These are phyloP conservation scores for Gavialis gangeticus DNA, from an alignment of 2,113 vertebrate species.

Conservation along the genomic window DNA sequence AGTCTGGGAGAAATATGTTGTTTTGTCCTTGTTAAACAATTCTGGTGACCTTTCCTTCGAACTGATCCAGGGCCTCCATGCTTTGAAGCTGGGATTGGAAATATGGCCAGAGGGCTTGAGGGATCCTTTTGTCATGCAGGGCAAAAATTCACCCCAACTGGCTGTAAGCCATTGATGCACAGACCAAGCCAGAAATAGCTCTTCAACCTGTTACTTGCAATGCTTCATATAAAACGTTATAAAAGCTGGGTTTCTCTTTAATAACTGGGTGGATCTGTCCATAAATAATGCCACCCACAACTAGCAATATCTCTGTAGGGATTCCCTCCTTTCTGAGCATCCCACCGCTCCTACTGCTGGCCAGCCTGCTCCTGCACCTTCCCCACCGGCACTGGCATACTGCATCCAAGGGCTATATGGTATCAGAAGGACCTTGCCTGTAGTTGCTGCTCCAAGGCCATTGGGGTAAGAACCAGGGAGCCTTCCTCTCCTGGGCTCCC, in stretches of 20 bases:
- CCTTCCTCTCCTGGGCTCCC: not conserved
- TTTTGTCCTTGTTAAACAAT: not conserved
- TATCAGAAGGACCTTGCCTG: not conserved
- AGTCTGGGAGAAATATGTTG: not conserved
- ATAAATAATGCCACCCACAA: not conserved
- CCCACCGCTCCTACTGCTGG: not conserved
- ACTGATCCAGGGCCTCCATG: not conserved
- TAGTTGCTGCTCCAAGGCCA: not conserved
- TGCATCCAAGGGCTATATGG: not conserved
- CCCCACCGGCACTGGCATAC: not conserved
- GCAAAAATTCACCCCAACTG: not conserved
- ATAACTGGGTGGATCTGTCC: not conserved
- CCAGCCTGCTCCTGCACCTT: not conserved
- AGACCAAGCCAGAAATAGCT: not conserved
- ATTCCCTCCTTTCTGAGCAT: not conserved
- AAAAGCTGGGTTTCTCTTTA: no score
- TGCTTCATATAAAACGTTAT: not conserved
- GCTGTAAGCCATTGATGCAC: not conserved
- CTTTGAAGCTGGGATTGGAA: rapidly evolving
- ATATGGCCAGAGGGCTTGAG: not conserved
- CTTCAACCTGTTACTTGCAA: not conserved
- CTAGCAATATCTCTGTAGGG: not conserved
- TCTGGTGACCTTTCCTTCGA: not conserved
- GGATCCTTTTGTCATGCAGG: not conserved
- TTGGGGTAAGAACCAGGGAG: not conserved